Evolutionary conservation across 2,797 vertebrate genomes (phyloP), one percentile per base, ranked within the genome.

Genomic region (Peromyscus eremicus): DNA sequence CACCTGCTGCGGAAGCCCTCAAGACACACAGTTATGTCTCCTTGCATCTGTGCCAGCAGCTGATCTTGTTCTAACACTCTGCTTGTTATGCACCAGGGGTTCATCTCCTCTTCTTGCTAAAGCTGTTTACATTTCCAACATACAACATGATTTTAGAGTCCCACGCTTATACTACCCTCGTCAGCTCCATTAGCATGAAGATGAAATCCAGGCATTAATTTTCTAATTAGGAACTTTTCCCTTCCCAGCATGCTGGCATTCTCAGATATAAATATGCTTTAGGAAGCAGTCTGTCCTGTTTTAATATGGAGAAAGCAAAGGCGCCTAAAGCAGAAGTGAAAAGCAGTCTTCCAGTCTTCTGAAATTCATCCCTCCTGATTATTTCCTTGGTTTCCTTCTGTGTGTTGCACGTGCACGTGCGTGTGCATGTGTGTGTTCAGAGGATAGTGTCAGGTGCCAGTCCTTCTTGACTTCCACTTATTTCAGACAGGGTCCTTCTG

Each of bases 11-110:
- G 83, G 86, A 97, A 75, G 76, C 97, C 95, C 96, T 9, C 32
- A 88, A 97, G 97, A 95, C 57, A n/a, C 49, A 62, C 32, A 92
- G 95, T 96, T 97, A 34, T 21, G 34, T 89, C 85, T 95, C 46
- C 52, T 94, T 94, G 97, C 95, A 96, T 98, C 98, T 98, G 94
- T 80, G 70, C 91, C 93, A 93, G 92, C 91, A n/a, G 88, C 97
- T 68, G 94, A n/a, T 97, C 95, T 95, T 16, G 2, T 71, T 94
- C 84, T 96, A 94, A 60, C 29, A 91, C 93, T 93, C 96, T 97
- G 92, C 83, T 88, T 96, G 84, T 83, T 92, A 37, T 62, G 92
- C 98, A 85, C 95, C 27, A 34, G 98, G 95, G 97, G 97, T 68
- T 97, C 96, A 97, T 81, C 98, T 98, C 92, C 66, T 95, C 13